Base-by-base conservation (phyloP, 2,113 vertebrate species). In the Pipra filicauda region DNA sequence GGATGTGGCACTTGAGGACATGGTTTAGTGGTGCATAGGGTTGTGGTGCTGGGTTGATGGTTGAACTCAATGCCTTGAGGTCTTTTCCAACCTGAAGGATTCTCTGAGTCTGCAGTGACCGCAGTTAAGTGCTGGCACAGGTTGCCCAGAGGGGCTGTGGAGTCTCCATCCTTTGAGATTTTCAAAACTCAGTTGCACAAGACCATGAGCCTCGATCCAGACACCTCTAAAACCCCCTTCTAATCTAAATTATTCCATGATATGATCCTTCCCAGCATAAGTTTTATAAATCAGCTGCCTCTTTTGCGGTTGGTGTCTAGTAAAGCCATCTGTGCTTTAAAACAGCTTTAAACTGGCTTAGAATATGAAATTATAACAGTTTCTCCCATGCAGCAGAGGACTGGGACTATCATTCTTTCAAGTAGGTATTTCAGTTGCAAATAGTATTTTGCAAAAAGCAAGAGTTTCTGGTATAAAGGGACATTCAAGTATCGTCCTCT, bases 281-380 rank as follows among this genome's bases (percentile, higher is more conserved):
- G 2, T 18, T 93, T 92, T 80, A 39, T 41, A 85, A 81, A 92
- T 75, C 65, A 61, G 58, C 41, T 69, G 70, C 27, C 57, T 91
- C 57, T 92, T 93, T 33, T 3, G 1, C 52, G 31, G 61, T 9
- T 48, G 84, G 22, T 87, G 20, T 78, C 9, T 35, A 81, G 73
- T 64, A 85, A 95, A 95, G 73, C 83, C 89, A 84, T 78, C 80
- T 87, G 91, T 92, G 93, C 64, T 92, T 84, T 91, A n/a, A 87
- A 91, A 86, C 57, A 89, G 52, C 52, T 74, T 84, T 55, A 86
- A 51, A 73, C 41, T 80, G 43, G 21, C 18, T 80, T 71, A 24
- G 74, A 72, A 75, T 26, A 31, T 2, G 7, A 59, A 91, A n/a
- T 69, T 39, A 31, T 52, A 75, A 13, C 48, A 55, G 27, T 44